phyloP scores from a whole-genome alignment of 2,113 vertebrate species.

The Peucedramus taeniatus region DNA sequence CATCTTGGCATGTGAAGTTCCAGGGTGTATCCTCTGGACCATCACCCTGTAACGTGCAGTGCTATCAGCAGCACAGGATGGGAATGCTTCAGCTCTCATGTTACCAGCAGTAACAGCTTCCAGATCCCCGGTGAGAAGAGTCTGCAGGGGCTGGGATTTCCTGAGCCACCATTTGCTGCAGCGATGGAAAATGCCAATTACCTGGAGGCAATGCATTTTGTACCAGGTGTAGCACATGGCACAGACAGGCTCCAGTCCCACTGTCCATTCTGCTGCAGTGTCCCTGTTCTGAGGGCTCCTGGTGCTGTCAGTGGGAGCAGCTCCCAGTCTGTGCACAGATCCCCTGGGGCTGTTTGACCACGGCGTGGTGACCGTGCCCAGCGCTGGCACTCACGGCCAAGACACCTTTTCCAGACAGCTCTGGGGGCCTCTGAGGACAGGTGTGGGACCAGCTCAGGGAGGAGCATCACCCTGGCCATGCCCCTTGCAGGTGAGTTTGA shows the following conservation, averaged over 20 bases:
- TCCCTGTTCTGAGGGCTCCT: not conserved
- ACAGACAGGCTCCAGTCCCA: not conserved
- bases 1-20: slow-evolving; percentile 5
- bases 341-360: not conserved
- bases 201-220: not conserved
- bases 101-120: not conserved
- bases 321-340: accelerated
- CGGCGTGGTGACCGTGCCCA: not conserved
- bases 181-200: not conserved
- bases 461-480: not conserved
- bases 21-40: slow-evolving; percentile 9
- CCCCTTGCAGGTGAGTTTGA: not conserved
- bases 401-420: not conserved
- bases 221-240: not conserved
- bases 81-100: not conserved
- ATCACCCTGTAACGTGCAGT: not conserved
- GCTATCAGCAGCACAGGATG: not conserved
- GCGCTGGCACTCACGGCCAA: not conserved
- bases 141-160: not conserved
- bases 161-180: not conserved
- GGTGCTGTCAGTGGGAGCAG: not conserved
- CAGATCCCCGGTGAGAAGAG: not conserved
- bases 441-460: not conserved
- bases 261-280: not conserved
- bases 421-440: not conserved